Base-by-base conservation (phyloP, 2,888 invertebrate species). In the Drosophila histrio region DNA sequence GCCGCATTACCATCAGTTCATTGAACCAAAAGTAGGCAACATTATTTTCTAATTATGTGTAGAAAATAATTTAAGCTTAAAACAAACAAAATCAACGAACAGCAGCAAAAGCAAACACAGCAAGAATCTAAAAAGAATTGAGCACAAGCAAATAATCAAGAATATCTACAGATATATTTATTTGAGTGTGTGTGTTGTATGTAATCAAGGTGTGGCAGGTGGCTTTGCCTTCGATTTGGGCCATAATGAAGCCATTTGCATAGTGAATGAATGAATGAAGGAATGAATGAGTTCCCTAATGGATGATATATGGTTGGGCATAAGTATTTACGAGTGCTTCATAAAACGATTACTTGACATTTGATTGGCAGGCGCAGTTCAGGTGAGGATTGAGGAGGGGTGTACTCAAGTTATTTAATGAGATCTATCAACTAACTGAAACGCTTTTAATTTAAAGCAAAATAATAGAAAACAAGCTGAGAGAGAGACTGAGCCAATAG, bases 11-110 rank as follows among this genome's bases (percentile, higher is more conserved):
- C 32, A 38, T 15, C 74, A 74, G 84, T 88, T 85, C 85, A 85
- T 63, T 87, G 85, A 88, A 88, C 85, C 77, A 80, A 80, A 85
- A 87, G 87, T 88, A 87, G 87, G 84, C 88, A 85, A 80, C 70
- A 77, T 75, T 77, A 88, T 80, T 87, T 79, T 82, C 73, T 79
- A 80, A 82, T 82, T 80, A 79, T 79, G 61, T 70, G 62, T 60
- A 59, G 62, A 73, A 78, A 79, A 74, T 72, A 67, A 76, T 76
- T 81, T 77, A 43, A 70, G 70, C 67, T 61, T 83, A 80, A 87
- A 86, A 69, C 77, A 87, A 70, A 67, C 72, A 67, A 60, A 65
- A 50, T 61, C 43, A 58, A 61, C 52, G 56, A 52, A 62, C 26
- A 38, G 26, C 36, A 52, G 54, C 50, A 56, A 44, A 47, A 52